phyloP scores from a whole-genome alignment of 2,797 vertebrate species.

The Melopsittacus undulatus region DNA sequence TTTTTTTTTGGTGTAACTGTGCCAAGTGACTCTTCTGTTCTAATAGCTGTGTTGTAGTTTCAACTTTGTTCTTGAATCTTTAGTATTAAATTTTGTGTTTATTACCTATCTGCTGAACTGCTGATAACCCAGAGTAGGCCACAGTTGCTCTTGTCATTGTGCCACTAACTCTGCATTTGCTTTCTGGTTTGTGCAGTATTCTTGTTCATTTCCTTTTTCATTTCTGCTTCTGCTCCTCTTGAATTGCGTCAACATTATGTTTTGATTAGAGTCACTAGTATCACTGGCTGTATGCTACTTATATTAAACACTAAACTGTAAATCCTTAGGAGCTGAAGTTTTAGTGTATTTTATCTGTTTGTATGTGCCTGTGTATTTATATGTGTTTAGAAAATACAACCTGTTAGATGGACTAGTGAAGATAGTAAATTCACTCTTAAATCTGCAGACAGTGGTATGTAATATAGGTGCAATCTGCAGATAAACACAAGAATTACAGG shows the following conservation, averaged over 20 bases:
- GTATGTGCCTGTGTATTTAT: neutral
- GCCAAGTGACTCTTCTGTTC: neutral
- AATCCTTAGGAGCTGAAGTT: neutral
- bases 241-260: neutral
- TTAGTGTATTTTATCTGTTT: neutral
- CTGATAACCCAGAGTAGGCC: neutral
- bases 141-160: neutral
- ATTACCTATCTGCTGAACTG: neutral
- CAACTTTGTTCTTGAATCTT: neutral
- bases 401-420: neutral
- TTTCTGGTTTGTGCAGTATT: slow-evolving; percentile 20
- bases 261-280: slow-evolving; percentile 10
- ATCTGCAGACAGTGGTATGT: neutral
- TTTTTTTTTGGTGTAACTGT: neutral
- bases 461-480: neutral
- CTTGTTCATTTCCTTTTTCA: slow-evolving; percentile 10
- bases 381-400: neutral
- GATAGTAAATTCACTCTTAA: neutral
- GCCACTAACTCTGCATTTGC: neutral
- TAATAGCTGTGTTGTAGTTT: neutral
- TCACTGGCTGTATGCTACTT: neutral
- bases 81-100: neutral
- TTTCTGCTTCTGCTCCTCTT: slow-evolving; percentile 1
- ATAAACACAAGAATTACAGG: neutral
- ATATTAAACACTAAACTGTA: neutral